phyloP scores from a whole-genome alignment of 30 jellyfish, hydroid and myxozoan species.

The Clytia hemisphaerica region DNA sequence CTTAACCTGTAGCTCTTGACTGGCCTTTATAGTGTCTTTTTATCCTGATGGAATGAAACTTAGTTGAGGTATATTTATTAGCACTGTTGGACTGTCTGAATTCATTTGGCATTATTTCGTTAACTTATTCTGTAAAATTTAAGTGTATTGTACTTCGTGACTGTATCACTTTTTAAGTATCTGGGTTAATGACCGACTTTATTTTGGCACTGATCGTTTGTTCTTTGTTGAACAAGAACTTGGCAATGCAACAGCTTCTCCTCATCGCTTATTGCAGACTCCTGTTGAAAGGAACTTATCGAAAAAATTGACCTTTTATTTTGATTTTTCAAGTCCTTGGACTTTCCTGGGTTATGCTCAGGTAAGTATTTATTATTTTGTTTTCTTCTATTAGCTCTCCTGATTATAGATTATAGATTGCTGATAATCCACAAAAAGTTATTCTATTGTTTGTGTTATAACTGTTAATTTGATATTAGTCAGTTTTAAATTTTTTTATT shows the following conservation, averaged over 20 bases:
- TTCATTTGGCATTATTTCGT: neutral
- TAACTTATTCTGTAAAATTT: neutral
- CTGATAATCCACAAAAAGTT: too few relatives aligned
- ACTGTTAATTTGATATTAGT: too few relatives aligned
- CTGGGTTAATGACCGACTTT: constrained; percentile 82
- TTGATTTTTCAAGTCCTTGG: constrained; percentile 95
- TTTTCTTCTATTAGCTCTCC: too few relatives aligned
- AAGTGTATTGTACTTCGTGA: too few relatives aligned
- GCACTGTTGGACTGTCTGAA: neutral
- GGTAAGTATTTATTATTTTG: constrained; percentile 13
- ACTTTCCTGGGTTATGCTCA: constrained; percentile 45
- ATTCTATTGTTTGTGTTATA: too few relatives aligned
- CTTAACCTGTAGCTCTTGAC: too few relatives aligned
- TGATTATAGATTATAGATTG: too few relatives aligned
- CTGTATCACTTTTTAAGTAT: constrained; percentile 49
- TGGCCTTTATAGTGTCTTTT: neutral
- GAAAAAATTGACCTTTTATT: constrained; percentile 60
- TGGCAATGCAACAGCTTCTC: constrained; percentile 39
- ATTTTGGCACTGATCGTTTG: constrained; percentile 83
- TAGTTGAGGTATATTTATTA: neutral
- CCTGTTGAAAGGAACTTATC: constrained; percentile 12
- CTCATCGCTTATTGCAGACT: constrained; percentile 41
- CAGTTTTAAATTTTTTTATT: too few relatives aligned
- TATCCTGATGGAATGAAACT: neutral
- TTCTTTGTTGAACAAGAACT: constrained; percentile 69